These are phyloP conservation scores for Heteractis magnifica DNA, from an alignment of 92 coral and sea anemone genomes.

Conservation along the genomic window DNA sequence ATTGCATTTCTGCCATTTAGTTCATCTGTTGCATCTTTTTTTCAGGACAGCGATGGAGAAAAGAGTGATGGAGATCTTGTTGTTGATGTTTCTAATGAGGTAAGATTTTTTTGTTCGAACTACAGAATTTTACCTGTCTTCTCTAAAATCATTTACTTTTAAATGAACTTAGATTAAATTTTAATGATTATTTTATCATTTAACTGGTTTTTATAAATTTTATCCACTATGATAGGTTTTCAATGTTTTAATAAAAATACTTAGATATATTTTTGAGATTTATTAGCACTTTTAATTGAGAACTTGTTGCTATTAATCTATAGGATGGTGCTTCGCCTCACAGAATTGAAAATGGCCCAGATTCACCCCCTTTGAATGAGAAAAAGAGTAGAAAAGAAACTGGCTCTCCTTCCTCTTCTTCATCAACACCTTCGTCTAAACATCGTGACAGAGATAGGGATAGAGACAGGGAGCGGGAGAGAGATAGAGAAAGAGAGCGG, in stretches of 20 bases:
- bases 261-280: too few relatives aligned
- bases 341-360: conserved; percentile 92
- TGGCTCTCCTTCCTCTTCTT: conserved; percentile 88
- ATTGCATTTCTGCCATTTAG: too few relatives aligned
- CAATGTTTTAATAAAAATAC: too few relatives aligned
- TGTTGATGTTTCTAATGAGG: conserved; percentile 93
- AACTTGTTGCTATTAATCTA: background rate
- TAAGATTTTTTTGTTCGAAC: background rate
- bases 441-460: conserved; percentile 58
- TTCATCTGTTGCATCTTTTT: background rate
- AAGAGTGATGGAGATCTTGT: conserved; percentile 98
- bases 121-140: background rate
- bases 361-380: conserved; percentile 84
- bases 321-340: conserved; percentile 93
- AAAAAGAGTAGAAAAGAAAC: conserved; percentile 90
- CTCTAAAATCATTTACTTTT: too few relatives aligned
- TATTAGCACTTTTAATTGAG: background rate
- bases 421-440: conserved; percentile 97
- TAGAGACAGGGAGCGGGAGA: conserved; percentile 16
- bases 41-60: conserved; percentile 95
- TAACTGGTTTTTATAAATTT: too few relatives aligned
- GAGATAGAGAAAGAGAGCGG: conserved; percentile 37
- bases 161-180: too few relatives aligned
- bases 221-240: too few relatives aligned
- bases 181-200: too few relatives aligned